Percentiles rank a stretch among this genome's conserved stretches.
phyloP scores from a whole-genome alignment of 2,797 vertebrate species.

The Leontocebus nigricollis region DNA sequence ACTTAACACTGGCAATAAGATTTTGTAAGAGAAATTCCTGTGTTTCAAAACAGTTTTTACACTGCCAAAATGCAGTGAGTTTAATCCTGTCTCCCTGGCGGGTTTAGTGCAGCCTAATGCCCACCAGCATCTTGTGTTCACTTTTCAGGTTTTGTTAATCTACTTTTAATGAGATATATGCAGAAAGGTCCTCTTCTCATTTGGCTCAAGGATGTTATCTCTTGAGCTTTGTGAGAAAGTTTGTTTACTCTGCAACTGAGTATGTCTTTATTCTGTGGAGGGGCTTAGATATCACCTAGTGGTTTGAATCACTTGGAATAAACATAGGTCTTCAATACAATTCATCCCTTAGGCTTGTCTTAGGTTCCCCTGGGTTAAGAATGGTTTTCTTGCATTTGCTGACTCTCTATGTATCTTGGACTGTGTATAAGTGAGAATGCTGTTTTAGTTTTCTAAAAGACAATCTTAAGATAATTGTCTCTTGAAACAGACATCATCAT shows the following conservation, averaged over 20 bases:
- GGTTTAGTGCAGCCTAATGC: not conserved
- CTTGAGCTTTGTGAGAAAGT: not conserved
- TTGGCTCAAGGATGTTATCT: not conserved
- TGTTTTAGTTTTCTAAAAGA: not conserved
- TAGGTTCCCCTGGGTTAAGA: not conserved
- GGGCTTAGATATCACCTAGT: not conserved
- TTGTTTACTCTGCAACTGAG: not conserved
- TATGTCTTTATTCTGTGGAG: not conserved
- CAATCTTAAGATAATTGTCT: not conserved
- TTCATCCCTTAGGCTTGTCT: not conserved
- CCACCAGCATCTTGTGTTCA: not conserved
- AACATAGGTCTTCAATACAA: rapidly evolving
- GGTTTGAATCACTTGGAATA: not conserved
- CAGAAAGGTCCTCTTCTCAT: not conserved
- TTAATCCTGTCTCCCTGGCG: not conserved
- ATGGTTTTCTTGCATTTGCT: not conserved
- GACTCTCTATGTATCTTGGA: not conserved
- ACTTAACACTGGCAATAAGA: not conserved
- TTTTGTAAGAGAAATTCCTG: not conserved
- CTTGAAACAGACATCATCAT: not conserved
- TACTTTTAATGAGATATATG: not conserved
- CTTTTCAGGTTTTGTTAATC: not conserved
- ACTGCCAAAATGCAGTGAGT: not conserved
- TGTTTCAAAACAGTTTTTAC: not conserved
- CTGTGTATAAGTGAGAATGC: not conserved